These are phyloP conservation scores for Sula dactylatra DNA, from an alignment of 2,113 vertebrate genomes.

Conservation along the genomic window DNA sequence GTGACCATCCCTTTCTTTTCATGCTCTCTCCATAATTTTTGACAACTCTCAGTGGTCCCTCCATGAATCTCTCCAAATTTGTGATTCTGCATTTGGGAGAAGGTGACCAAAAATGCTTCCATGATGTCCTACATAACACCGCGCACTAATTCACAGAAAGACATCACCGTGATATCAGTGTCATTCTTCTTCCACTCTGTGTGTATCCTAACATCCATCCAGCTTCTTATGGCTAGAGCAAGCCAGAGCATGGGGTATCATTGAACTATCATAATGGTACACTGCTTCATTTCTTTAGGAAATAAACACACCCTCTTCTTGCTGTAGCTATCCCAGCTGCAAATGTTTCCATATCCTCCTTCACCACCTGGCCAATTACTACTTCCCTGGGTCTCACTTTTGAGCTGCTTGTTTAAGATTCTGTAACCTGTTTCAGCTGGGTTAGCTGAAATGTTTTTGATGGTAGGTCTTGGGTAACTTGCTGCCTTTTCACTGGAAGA, in stretches of 20 bases:
- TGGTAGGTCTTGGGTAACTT: background rate
- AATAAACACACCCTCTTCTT: background rate
- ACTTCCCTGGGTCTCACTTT: background rate
- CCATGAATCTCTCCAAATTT: background rate
- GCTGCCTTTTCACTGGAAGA: background rate
- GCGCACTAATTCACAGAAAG: background rate
- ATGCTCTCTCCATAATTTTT: background rate
- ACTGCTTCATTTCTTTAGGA: background rate
- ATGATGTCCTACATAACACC: rapidly evolving
- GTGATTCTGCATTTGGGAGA: background rate
- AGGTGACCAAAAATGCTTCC: background rate
- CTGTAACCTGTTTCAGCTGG: background rate
- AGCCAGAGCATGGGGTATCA: background rate
- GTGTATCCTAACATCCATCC: background rate
- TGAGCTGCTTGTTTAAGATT: background rate
- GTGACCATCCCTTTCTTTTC: background rate
- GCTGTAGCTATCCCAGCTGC: background rate
- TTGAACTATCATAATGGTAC: background rate
- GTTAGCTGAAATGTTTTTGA: background rate
- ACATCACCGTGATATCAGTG: background rate
- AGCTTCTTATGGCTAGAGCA: background rate
- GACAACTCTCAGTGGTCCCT: background rate
- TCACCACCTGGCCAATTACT: background rate
- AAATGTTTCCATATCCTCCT: background rate
- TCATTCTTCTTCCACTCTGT: background rate